Base-by-base conservation (phyloP, 2,113 vertebrate species). In the Dascyllus trimaculatus region DNA sequence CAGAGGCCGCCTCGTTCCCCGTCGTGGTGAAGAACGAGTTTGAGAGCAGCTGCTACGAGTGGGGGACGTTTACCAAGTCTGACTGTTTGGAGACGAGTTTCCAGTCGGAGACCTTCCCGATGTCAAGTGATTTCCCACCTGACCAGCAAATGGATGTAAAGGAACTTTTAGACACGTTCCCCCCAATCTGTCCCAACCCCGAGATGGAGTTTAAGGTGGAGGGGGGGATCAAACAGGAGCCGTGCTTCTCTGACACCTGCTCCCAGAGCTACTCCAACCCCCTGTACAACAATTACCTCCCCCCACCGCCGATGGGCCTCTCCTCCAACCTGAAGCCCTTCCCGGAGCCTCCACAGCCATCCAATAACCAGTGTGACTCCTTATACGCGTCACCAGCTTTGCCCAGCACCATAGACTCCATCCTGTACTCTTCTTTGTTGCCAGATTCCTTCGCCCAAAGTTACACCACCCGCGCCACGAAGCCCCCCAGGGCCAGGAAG, bases 1-100 rank as follows among this genome's bases (percentile, higher is more conserved):
- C 94, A 2, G 97, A 97, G 78, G 88, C 95, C 68, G 96, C 96
- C 57, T 87, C 86, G 13, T 97, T 98, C 4, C 96, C 97, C 0
- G 89, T 96, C 1, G 94, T 96, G 79, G 96, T 98, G 24, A 94
- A 96, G 81, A 94, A 95, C 52, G 95, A 96, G 68, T 97, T 97
- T 56, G 96, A 97, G 56, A 95, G 93, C 57, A 82, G 95, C 68
- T 97, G 96, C 4, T 93, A 96, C 11, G 96, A 96, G 67, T 99
- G 97, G 97, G 96, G 97, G 5, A 82, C 95, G 0, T 68, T 98
- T 25, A 88, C 86, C 29, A 95, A 96, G 22, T 88, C 93, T 13
- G 95, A 95, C 45, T 96, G 94, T 88, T 64, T 95, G 81, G 95
- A 96, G 38, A 9, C 95, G 0, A 84, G 75, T 52, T 97, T 96